A percentile compares a stretch with the other conserved stretches of the same genome.
phyloP scores from a whole-genome alignment of 2,888 invertebrate species.

The Dromius quadrimaculatus region DNA sequence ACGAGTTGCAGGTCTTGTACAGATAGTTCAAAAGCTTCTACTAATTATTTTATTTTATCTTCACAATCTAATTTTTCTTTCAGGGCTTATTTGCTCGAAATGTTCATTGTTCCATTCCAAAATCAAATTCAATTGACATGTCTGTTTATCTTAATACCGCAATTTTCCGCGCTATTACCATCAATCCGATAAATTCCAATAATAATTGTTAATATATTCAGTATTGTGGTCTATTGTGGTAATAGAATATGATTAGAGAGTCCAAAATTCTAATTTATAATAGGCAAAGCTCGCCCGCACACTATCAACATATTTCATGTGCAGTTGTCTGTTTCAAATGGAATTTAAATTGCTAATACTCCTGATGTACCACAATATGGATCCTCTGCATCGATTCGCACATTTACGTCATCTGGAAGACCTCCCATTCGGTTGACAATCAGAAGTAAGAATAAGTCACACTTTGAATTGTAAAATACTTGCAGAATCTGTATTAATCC shows the following conservation, averaged over 20 bases:
- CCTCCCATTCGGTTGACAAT: neutral
- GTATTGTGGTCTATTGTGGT: neutral
- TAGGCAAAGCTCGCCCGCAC: neutral
- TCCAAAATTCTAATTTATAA: conserved; percentile 8
- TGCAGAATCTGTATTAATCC: conserved; percentile 47
- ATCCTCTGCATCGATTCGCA: conserved; percentile 7
- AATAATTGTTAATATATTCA: neutral
- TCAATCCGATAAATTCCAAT: neutral
- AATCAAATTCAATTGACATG: too few relatives aligned
- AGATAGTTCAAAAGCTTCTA: too few relatives aligned
- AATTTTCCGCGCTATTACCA: too few relatives aligned
- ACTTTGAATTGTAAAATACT: conserved; percentile 44
- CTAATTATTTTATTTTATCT: too few relatives aligned
- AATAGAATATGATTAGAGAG: neutral
- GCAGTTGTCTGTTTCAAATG: conserved; percentile 15
- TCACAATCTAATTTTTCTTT: too few relatives aligned
- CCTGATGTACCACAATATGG: neutral
- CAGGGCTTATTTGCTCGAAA: too few relatives aligned
- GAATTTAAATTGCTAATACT: conserved; percentile 28
- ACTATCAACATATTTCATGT: conserved; percentile 30
- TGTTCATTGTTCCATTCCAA: too few relatives aligned
- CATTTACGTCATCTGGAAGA: conserved; percentile 6
- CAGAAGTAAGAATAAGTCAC: conserved; percentile 17
- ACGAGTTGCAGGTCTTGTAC: too few relatives aligned
- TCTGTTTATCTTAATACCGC: too few relatives aligned